These are phyloP conservation scores for Agonopterix heracliana DNA, from an alignment of 2,888 invertebrate species.

Conservation along the genomic window DNA sequence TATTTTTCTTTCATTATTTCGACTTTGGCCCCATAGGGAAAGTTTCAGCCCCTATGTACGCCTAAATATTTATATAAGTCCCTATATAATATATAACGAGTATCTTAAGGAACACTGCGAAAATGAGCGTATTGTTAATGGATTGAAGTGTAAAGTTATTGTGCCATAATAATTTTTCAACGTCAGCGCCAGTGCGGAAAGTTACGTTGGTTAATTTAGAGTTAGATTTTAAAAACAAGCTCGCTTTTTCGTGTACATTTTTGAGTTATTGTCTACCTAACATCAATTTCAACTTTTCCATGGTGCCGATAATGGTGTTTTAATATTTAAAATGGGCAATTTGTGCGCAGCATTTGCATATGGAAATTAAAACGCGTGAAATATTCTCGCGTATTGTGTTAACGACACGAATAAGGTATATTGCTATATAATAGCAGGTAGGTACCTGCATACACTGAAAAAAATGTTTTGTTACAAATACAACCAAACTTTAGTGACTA, in stretches of 20 bases:
- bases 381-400: too few species aligned
- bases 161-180: constrained; percentile 11
- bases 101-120: too few species aligned
- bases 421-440: too few species aligned
- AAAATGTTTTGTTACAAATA: too few species aligned
- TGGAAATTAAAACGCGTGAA: neutral
- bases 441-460: too few species aligned
- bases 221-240: constrained; percentile 9
- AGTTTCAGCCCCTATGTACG: too few species aligned
- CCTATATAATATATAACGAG: neutral
- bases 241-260: neutral
- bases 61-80: neutral
- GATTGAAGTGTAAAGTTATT: constrained; percentile 3
- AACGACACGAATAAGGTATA: too few species aligned
- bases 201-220: constrained; percentile 6
- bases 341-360: neutral
- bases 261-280: constrained; percentile 1
- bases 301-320: constrained; percentile 5
- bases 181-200: constrained; percentile 12
- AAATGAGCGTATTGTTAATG: neutral
- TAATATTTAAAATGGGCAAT: constrained; percentile 2
- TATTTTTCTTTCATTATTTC: too few species aligned
- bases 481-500: too few species aligned
- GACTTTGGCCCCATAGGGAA: too few species aligned
- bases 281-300: constrained; percentile 5